Evolutionary conservation across 2,888 invertebrate species (phyloP).

Genomic region (Lasioglossum pauxillum): DNA sequence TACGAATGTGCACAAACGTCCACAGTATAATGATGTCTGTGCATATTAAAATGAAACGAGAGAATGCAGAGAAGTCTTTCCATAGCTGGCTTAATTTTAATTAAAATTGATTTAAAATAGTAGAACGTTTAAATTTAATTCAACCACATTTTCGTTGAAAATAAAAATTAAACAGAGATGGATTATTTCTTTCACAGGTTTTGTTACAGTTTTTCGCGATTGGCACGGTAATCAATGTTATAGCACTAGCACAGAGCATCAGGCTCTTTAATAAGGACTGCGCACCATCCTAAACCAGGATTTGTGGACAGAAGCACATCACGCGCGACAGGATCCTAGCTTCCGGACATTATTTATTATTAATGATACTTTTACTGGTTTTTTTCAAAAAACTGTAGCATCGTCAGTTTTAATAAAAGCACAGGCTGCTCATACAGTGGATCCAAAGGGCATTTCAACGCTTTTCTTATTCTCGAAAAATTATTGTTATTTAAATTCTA

Average conservation of each 20-base stretch:
- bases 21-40: no score
- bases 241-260: neutral
- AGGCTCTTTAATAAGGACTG: neutral
- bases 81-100: neutral
- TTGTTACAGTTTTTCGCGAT: neutral
- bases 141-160: neutral
- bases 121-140: neutral
- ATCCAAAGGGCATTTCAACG: neutral
- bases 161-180: neutral
- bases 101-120: neutral
- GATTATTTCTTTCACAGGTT: neutral
- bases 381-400: neutral
- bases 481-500: neutral
- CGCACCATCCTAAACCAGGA: neutral
- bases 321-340: neutral
- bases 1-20: no score
- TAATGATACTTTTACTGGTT: neutral
- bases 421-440: neutral
- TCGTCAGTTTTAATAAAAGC: neutral
- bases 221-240: neutral
- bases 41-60: no score
- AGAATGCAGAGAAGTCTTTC: no score
- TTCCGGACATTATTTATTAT: neutral
- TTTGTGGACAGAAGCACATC: neutral
- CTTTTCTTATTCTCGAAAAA: neutral